Evolutionary conservation across 2,888 invertebrate species (phyloP), one percentile per base, ranked within the genome.

Genomic region (Eristalinus aeneus): DNA sequence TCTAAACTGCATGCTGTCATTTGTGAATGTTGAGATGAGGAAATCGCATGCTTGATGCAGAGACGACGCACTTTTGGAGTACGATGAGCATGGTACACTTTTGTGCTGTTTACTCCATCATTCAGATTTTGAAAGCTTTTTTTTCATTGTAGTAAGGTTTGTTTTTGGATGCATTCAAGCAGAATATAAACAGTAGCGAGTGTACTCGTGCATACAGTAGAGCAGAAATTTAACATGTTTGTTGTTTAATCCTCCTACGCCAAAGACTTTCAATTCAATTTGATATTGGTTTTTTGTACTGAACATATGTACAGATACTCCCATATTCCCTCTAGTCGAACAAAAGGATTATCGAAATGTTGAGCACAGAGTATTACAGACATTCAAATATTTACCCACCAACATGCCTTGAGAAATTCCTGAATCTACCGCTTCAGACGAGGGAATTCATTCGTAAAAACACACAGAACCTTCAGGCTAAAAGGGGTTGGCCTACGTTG

Each of bases 361-460:
- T 20, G 8, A 31, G 20, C 16, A 10, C 6, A 64, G 27, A 64
- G 23, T 54, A 63, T 56, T 58, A 74, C 64, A 60, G 46, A 46
- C 39, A 34, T 27, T 23, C 23, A 75, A 75, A 75, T 68, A 75
- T 68, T 75, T 75, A n/a, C 60, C 16, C 31, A 34, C 16, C 32
- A 12, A 63, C 64, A 39, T 36, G 34, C 8, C 63, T 39, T 5
- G 1, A 54, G 31, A 56, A 56, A 63, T 27, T 23, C 16, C 16
- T 39, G 12, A 68, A 54, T 63, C 20, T 36, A 36, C 61, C 53
- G 46, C 46, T 46, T 61, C 36, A 36, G 23, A 31, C 27, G 63
- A 77, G 27, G 63, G 64, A 65, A 32, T 23, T 79, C 78, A 72
- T 16, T 72, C 65, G 65, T 65, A 53, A 65, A 79, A 79, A 73